Percentiles rank a stretch among this genome's conserved stretches.
Conservation (phyloP, 2,113 vertebrate species). For the Candoia aspera region DNA sequence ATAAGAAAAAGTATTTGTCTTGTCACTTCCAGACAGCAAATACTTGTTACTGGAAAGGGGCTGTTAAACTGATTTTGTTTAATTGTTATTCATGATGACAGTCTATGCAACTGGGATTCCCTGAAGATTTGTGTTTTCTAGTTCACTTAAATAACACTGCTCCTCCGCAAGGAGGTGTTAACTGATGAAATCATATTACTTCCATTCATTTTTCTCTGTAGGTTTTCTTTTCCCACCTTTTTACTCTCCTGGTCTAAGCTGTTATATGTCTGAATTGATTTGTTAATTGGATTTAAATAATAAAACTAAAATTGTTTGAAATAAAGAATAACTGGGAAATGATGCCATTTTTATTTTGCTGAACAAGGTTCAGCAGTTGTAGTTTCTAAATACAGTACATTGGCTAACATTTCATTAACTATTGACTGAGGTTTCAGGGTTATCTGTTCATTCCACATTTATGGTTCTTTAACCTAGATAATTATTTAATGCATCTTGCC, state of each 20-base stretch:
- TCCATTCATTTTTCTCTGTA: not conserved
- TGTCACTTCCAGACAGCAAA: not conserved
- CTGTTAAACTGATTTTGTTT: not conserved
- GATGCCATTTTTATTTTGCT: not conserved
- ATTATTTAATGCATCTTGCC: not conserved
- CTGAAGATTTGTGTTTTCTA: not conserved
- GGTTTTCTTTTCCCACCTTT: not conserved
- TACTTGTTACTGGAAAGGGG: not conserved
- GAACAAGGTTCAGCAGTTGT: not conserved
- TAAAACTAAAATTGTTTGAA: not conserved
- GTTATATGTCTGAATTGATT: not conserved
- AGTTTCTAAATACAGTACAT: not conserved
- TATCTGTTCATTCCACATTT: not conserved
- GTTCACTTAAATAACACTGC: not conserved
- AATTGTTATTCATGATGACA: not conserved
- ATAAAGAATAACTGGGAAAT: not conserved
- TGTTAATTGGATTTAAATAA: not conserved
- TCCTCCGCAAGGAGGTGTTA: not conserved
- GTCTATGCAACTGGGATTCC: not conserved
- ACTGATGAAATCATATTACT: not conserved
- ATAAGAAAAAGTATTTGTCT: not conserved
- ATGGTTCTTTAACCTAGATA: not conserved
- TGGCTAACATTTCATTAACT: not conserved
- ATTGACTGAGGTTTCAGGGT: not conserved
- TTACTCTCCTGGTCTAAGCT: not conserved